Evolutionary conservation across 2,113 vertebrate genomes (phyloP).

Genomic region (Dascyllus trimaculatus): DNA sequence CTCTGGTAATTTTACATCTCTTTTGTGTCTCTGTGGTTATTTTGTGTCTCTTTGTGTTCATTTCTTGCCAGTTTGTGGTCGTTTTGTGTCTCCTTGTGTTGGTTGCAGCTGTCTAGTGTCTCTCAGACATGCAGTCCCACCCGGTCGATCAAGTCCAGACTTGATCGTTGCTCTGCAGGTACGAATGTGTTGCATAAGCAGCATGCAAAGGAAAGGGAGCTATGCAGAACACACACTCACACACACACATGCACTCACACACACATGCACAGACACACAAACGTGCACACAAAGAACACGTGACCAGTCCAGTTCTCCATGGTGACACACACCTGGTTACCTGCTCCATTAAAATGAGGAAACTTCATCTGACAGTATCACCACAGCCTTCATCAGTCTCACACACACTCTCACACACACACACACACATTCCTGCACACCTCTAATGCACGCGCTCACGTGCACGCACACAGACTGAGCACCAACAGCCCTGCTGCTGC

Average conservation of each 20-base stretch:
- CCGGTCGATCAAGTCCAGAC: conserved; percentile 71
- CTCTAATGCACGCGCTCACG: conserved; percentile 2
- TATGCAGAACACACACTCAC: conserved; percentile 16
- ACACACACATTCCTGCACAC: conserved; percentile 63
- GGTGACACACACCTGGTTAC: neutral
- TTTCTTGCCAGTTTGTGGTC: too few relatives aligned
- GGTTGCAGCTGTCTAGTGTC: too few relatives aligned
- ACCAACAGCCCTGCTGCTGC: conserved; percentile 35
- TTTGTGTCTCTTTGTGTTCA: too few relatives aligned
- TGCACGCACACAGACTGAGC: conserved; percentile 24
- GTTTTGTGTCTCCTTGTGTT: too few relatives aligned
- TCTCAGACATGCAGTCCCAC: conserved; percentile 48
- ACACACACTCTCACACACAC: neutral
- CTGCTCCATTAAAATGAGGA: neutral
- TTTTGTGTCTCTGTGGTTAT: too few relatives aligned
- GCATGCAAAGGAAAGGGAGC: conserved; percentile 9
- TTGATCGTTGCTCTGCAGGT: conserved; percentile 79
- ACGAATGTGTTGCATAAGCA: conserved; percentile 76
- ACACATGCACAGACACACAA: conserved; percentile 2
- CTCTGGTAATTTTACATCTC: too few relatives aligned
- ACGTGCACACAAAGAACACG: neutral
- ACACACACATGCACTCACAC: conserved; percentile 13
- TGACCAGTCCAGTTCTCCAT: too few relatives aligned
- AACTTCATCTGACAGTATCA: conserved; percentile 4
- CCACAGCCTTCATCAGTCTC: neutral